Percentiles rank a stretch among this genome's conserved stretches.
Conservation (phyloP, 2,797 vertebrate genomes). For the Sebastes matsubarae region DNA sequence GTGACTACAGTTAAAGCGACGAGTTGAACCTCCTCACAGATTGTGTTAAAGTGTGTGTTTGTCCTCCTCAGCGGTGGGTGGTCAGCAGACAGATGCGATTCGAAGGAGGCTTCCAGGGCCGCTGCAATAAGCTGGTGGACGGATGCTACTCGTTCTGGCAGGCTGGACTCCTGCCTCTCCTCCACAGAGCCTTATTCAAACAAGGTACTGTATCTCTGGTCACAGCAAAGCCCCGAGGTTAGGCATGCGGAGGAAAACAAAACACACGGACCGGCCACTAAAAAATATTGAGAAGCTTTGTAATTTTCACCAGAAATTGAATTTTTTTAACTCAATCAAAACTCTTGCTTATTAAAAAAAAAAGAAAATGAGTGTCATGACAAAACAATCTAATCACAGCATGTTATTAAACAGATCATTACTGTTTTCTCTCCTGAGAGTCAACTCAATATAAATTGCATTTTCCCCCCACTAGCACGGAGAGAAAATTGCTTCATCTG, state of each 20-base stretch:
- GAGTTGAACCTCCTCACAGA: neutral
- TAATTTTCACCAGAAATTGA: neutral
- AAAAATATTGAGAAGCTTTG: neutral
- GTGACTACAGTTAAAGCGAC: neutral
- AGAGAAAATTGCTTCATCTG: neutral
- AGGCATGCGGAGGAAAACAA: neutral
- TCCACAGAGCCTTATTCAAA: constrained; percentile 90
- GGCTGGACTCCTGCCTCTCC: constrained; percentile 92
- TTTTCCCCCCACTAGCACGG: neutral
- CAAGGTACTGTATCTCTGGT: constrained; percentile 77
- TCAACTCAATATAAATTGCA: neutral
- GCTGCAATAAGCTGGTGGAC: constrained; percentile 97
- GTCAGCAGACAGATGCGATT: constrained; percentile 94
- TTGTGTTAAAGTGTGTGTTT: neutral
- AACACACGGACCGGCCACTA: neutral
- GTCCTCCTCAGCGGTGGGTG: constrained; percentile 88
- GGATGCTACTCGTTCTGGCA: constrained; percentile 99
- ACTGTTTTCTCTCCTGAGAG: neutral
- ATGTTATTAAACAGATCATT: neutral
- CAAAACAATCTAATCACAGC: neutral
- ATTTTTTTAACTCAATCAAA: neutral
- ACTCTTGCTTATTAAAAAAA: neutral
- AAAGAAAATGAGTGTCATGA: neutral
- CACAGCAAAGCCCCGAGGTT: neutral
- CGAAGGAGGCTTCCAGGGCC: constrained; percentile 97